Conservation (phyloP, 2,888 invertebrate genomes). For the Diogma glabrata region DNA sequence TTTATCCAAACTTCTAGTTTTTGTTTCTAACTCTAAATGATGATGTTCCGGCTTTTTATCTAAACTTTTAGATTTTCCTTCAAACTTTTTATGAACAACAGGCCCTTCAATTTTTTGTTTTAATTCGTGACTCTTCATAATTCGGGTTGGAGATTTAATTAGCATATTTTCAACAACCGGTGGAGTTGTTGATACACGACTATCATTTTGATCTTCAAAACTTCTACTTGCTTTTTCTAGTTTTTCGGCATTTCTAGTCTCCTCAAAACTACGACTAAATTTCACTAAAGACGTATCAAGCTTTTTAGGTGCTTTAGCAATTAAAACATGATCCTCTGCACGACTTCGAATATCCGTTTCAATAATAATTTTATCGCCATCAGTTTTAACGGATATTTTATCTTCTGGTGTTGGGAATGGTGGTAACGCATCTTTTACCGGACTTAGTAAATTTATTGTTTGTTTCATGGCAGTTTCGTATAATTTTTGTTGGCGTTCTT, state of each 20-base stretch:
- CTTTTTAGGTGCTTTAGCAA: conserved; percentile 62
- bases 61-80: conserved; percentile 52
- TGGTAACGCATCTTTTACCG: conserved; percentile 58
- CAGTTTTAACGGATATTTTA: conserved; percentile 58
- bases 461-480: conserved; percentile 66
- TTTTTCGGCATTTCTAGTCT: conserved; percentile 44
- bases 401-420: conserved; percentile 62
- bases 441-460: conserved; percentile 60
- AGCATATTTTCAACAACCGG: conserved; percentile 32
- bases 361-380: conserved; percentile 55
- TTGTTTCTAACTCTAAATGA: conserved; percentile 47
- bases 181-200: conserved; percentile 42
- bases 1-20: conserved; percentile 57
- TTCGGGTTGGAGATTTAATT: conserved; percentile 47
- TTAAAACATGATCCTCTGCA: conserved; percentile 62
- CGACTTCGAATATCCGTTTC: conserved; percentile 64
- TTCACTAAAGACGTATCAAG: conserved; percentile 48
- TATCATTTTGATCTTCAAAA: conserved; percentile 52
- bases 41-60: conserved; percentile 51
- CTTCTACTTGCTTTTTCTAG: conserved; percentile 47
- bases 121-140: conserved; percentile 47
- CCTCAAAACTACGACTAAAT: conserved; percentile 52
- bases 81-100: conserved; percentile 50
- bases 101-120: conserved; percentile 52
- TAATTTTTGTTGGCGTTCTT: conserved; percentile 61